phyloP scores from a whole-genome alignment of 2,797 vertebrate species.

The Hypotaenidia philippensis region DNA sequence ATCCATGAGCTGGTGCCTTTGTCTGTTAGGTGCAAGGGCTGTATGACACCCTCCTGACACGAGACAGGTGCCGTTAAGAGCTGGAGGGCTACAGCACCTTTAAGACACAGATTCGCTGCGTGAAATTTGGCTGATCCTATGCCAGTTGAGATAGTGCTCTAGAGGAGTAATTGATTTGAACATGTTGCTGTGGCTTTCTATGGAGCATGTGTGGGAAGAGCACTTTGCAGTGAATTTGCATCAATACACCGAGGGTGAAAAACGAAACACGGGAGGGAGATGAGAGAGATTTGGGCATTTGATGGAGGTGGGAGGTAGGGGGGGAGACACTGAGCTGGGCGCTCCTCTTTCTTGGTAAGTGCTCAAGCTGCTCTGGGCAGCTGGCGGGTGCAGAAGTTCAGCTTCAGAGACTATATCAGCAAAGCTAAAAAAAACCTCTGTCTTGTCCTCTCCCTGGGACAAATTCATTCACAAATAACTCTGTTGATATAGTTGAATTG shows the following conservation, averaged over 20 bases:
- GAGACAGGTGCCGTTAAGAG: background rate
- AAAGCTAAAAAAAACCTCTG: background rate
- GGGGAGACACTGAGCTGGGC: background rate
- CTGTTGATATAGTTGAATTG: background rate
- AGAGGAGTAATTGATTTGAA: background rate
- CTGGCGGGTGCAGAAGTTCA: background rate
- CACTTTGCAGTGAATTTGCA: background rate
- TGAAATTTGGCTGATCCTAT: background rate
- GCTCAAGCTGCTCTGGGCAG: background rate
- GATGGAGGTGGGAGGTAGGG: too few relatives aligned
- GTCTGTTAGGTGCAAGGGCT: background rate
- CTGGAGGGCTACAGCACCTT: background rate
- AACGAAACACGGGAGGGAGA: background rate
- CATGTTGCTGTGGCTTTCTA: background rate
- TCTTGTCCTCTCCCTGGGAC: background rate
- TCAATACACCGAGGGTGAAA: background rate
- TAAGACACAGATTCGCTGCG: background rate
- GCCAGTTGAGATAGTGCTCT: background rate
- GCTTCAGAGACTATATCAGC: background rate
- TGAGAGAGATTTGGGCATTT: background rate
- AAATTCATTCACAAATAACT: constrained; percentile 1
- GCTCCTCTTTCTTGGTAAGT: background rate
- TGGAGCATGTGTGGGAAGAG: background rate
- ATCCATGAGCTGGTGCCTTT: background rate
- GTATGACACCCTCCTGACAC: background rate